Conservation (phyloP, 2,797 vertebrate species). For the Anguilla marmorata region DNA sequence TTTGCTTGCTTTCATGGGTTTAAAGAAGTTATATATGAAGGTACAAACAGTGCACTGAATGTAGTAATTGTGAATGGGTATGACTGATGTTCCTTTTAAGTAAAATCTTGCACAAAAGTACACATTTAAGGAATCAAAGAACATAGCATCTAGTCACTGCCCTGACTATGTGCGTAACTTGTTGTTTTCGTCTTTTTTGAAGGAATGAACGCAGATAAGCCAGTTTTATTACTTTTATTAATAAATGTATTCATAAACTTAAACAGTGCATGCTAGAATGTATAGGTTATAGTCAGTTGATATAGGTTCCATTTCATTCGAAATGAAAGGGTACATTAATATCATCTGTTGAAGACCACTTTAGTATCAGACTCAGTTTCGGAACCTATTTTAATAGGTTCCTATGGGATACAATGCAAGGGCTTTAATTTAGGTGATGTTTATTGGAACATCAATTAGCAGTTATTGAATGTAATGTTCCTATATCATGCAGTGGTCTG, state of each 20-base stretch:
- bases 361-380: background rate
- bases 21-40: conserved; percentile 67
- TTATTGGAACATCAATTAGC: conserved; percentile 6
- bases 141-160: background rate
- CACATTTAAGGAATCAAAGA: background rate
- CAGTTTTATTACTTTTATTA: background rate
- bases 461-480: background rate
- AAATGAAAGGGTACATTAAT: background rate
- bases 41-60: conserved; percentile 58
- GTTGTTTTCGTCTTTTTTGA: background rate
- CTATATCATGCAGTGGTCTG: background rate
- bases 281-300: background rate
- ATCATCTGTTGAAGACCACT: background rate
- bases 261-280: background rate
- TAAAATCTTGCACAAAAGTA: background rate
- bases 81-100: background rate
- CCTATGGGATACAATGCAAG: background rate
- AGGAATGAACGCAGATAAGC: background rate
- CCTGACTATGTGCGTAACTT: background rate
- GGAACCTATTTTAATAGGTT: background rate
- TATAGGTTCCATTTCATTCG: background rate
- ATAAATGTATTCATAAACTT: background rate
- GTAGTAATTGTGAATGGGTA: conserved; percentile 51
- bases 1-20: conserved; percentile 57
- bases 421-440: conserved; percentile 11